phyloP scores from a whole-genome alignment of 2,888 invertebrate genomes.

The Carcina quercana region DNA sequence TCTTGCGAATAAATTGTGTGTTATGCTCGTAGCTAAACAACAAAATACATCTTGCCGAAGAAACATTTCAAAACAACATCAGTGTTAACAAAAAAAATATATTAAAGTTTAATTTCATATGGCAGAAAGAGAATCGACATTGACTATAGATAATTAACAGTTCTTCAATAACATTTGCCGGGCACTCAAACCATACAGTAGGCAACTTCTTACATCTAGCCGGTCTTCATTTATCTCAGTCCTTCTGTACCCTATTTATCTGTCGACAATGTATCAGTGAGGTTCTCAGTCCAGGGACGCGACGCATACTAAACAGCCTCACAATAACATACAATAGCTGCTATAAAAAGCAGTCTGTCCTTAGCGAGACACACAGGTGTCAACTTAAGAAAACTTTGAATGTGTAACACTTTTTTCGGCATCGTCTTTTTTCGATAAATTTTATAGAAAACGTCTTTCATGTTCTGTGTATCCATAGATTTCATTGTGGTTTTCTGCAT shows the following conservation, averaged over 20 bases:
- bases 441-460: too few species aligned
- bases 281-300: slow-evolving; percentile 29
- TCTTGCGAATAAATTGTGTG: too few species aligned
- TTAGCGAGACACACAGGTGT: slow-evolving; percentile 24
- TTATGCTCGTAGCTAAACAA: too few species aligned
- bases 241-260: slow-evolving; percentile 33
- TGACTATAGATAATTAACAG: too few species aligned
- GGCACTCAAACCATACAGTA: slow-evolving; percentile 26
- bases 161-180: slow-evolving; percentile 30
- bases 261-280: slow-evolving; percentile 42
- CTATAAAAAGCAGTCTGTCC: slow-evolving; percentile 43
- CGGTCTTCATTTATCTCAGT: slow-evolving; percentile 37
- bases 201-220: slow-evolving; percentile 23
- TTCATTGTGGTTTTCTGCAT: too few species aligned
- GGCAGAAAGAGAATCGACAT: too few species aligned
- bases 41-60: too few species aligned
- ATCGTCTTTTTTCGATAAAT: too few species aligned
- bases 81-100: too few species aligned
- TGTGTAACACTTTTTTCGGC: too few species aligned
- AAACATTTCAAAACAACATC: too few species aligned
- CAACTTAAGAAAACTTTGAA: background rate
- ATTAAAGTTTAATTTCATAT: too few species aligned
- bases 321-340: slow-evolving; percentile 45
- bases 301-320: slow-evolving; percentile 47
- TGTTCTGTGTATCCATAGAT: background rate